These are phyloP conservation scores for Eugnorisma glareosa DNA, from an alignment of 2,888 invertebrate species.

Conservation along the genomic window DNA sequence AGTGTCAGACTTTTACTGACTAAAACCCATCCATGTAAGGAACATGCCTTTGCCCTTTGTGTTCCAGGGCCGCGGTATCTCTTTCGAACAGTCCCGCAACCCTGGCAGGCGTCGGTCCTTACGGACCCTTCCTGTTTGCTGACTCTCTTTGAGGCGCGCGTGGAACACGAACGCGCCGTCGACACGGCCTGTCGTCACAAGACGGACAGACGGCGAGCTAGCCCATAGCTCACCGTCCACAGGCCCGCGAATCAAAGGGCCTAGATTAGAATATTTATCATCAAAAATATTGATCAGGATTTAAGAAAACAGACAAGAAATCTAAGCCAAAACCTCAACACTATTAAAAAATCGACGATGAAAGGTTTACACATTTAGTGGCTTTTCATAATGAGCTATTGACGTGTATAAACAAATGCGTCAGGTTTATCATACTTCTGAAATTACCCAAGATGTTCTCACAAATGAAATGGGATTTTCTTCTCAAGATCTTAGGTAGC, in stretches of 20 bases:
- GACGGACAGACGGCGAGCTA: too few species aligned
- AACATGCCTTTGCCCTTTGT: too few species aligned
- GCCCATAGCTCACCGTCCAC: too few species aligned
- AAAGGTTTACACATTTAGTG: conserved; percentile 25
- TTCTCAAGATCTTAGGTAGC: conserved; percentile 23
- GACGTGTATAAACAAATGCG: conserved; percentile 28
- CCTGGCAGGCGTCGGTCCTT: too few species aligned
- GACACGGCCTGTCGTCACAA: too few species aligned
- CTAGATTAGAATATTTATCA: neutral
- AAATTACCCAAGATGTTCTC: conserved; percentile 19
- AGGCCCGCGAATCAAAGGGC: neutral
- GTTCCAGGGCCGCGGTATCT: too few species aligned
- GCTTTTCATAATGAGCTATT: conserved; percentile 30
- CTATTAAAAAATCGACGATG: conserved; percentile 14
- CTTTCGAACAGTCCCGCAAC: too few species aligned
- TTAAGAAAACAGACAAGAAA: neutral
- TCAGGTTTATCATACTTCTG: conserved; percentile 11
- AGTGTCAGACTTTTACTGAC: too few species aligned
- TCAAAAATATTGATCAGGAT: neutral
- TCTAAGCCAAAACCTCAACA: neutral
- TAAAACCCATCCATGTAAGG: too few species aligned
- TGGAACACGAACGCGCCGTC: too few species aligned
- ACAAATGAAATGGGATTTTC: conserved; percentile 20
- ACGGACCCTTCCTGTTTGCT: too few species aligned
- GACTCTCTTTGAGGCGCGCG: too few species aligned